Percentiles rank a stretch among this genome's conserved stretches.
These are phyloP conservation scores for Syndactyla subalaris DNA, from an alignment of 2,797 vertebrate genomes.

Conservation along the genomic window DNA sequence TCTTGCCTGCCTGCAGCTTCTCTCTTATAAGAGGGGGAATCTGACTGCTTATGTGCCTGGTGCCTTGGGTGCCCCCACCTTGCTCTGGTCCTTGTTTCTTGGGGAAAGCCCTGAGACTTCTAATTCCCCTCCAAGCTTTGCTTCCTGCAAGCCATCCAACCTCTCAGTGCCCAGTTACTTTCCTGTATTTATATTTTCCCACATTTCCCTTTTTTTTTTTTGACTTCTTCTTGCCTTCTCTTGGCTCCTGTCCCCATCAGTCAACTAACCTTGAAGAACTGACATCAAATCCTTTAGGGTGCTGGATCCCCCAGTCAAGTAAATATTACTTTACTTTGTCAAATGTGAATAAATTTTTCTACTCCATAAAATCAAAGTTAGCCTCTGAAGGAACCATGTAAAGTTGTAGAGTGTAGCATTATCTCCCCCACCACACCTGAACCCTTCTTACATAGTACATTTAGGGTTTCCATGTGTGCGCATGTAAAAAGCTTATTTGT, in stretches of 20 bases:
- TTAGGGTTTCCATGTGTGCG: background rate
- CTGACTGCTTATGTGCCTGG: rapidly evolving
- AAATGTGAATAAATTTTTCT: background rate
- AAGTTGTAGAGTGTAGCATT: background rate
- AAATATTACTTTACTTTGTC: background rate
- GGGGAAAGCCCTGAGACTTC: background rate
- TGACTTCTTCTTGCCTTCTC: background rate
- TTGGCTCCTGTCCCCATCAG: background rate
- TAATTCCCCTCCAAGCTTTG: background rate
- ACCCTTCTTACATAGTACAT: background rate
- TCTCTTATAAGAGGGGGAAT: background rate
- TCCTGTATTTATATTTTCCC: background rate
- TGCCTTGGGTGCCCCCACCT: background rate
- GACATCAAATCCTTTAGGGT: background rate
- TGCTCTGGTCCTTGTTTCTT: background rate
- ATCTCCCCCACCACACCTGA: background rate
- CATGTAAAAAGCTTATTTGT: background rate
- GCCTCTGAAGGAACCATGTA: background rate
- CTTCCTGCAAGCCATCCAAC: background rate
- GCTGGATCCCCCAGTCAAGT: background rate
- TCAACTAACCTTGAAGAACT: background rate
- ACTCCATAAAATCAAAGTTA: background rate
- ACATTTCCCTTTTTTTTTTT: background rate
- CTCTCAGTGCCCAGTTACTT: background rate
- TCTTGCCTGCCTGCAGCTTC: background rate